phyloP scores from a whole-genome alignment of 1,140 invertebrate genomes.

The Nylanderia fulva region DNA sequence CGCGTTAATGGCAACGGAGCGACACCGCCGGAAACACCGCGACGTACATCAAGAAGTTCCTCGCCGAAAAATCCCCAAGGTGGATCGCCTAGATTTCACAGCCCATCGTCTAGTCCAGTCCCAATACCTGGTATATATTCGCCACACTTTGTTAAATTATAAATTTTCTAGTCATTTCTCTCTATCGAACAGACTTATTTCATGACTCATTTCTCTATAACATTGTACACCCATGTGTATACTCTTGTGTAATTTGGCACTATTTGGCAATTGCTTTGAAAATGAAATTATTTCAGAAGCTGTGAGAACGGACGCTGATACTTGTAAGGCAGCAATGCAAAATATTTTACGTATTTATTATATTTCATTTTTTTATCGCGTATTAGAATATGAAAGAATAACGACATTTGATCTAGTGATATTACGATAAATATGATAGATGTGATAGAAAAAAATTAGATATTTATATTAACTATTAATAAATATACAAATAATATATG shows the following conservation, averaged over 20 bases:
- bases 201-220: constrained; percentile 29
- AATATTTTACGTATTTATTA: constrained; percentile 18
- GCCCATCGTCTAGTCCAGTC: constrained; percentile 88
- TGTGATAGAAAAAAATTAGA: constrained; percentile 36
- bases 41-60: constrained; percentile 87
- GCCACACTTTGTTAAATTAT: background rate
- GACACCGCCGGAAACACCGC: constrained; percentile 91
- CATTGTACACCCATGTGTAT: constrained; percentile 24
- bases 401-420: constrained; percentile 51
- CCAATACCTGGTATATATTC: constrained; percentile 87
- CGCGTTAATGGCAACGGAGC: constrained; percentile 92
- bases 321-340: constrained; percentile 60
- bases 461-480: constrained; percentile 39
- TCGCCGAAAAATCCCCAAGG: constrained; percentile 87
- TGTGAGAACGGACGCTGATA: constrained; percentile 67
- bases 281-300: constrained; percentile 70
- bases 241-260: constrained; percentile 65
- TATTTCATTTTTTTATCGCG: constrained; percentile 27
- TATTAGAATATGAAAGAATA: constrained; percentile 46
- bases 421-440: constrained; percentile 33
- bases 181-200: constrained; percentile 36
- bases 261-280: constrained; percentile 59
- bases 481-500: constrained; percentile 16
- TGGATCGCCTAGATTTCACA: constrained; percentile 86
- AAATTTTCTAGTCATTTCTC: background rate